phyloP scores from a whole-genome alignment of 2,797 vertebrate genomes.

The Brachyrhaphis roseni region DNA sequence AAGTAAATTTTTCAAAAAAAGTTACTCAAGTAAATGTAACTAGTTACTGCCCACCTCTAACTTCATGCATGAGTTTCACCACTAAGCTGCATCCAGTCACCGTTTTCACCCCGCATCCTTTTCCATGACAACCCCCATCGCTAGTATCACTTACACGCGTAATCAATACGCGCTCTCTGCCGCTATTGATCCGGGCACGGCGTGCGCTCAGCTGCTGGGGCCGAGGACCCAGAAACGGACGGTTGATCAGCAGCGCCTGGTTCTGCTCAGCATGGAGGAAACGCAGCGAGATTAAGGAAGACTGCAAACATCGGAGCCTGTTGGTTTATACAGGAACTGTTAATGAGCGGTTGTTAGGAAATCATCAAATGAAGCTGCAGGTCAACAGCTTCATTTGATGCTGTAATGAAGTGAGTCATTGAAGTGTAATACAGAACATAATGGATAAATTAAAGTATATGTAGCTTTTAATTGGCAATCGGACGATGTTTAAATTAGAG shows the following conservation, averaged over 20 bases:
- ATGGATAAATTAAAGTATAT: neutral
- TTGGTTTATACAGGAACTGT: neutral
- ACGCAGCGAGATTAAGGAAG: constrained; percentile 11
- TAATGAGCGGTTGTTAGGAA: constrained; percentile 25
- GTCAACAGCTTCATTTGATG: constrained; percentile 21
- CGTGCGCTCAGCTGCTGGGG: constrained; percentile 67
- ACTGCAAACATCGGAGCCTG: constrained; percentile 26
- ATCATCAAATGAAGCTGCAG: constrained; percentile 10
- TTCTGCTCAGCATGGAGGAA: constrained; percentile 33
- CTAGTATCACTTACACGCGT: constrained; percentile 75
- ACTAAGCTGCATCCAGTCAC: constrained; percentile 32
- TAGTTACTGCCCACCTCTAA: no score
- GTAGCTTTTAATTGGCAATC: constrained; percentile 20
- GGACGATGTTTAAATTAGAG: neutral
- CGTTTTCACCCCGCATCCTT: constrained; percentile 20
- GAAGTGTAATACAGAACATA: constrained; percentile 1
- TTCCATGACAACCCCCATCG: constrained; percentile 52
- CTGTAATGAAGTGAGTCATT: constrained; percentile 20
- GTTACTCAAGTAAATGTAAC: no score
- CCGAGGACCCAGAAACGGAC: constrained; percentile 60
- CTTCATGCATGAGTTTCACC: constrained; percentile 16
- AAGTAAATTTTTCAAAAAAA: no score
- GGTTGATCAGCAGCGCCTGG: constrained; percentile 66
- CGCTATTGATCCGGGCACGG: constrained; percentile 72
- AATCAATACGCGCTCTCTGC: constrained; percentile 79